Conservation (phyloP, 2,888 invertebrate genomes). For the Drosophila suboccidentalis region DNA sequence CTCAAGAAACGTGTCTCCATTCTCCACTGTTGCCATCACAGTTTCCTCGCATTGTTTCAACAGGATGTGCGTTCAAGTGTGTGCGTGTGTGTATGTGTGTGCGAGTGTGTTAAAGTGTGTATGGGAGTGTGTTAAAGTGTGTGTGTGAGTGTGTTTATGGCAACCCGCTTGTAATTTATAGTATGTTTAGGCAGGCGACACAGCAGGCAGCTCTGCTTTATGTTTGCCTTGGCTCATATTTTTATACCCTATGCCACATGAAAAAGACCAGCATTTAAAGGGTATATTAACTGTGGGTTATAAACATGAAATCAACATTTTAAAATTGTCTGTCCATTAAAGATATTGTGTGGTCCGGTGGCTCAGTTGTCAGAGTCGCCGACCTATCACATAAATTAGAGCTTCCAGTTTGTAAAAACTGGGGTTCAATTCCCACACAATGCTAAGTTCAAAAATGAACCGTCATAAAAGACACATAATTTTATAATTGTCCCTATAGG, state of each 20-base stretch:
- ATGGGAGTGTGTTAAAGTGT: conserved; percentile 19
- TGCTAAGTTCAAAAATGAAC: no score
- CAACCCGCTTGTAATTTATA: conserved; percentile 61
- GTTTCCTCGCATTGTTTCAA: conserved; percentile 54
- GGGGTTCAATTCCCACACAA: no score
- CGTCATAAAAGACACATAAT: no score
- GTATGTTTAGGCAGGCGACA: conserved; percentile 53
- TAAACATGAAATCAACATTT: no score
- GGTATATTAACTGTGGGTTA: not conserved
- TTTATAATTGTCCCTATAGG: no score
- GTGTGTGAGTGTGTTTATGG: conserved; percentile 48
- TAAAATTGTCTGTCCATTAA: no score
- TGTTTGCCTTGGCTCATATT: conserved; percentile 66
- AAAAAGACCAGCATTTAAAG: not conserved
- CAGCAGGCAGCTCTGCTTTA: conserved; percentile 53
- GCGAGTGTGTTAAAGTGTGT: conserved; percentile 10
- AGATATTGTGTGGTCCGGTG: no score
- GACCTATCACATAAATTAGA: no score
- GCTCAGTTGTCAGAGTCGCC: no score
- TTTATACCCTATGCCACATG: conserved; percentile 28
- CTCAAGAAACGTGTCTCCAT: conserved; percentile 66
- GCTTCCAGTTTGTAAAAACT: no score
- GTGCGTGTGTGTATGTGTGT: conserved; percentile 31
- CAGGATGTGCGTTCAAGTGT: conserved; percentile 61
- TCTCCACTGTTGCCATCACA: conserved; percentile 55